Evolutionary conservation across 2,113 vertebrate species (phyloP).

Genomic region (Mesitornis unicolor): DNA sequence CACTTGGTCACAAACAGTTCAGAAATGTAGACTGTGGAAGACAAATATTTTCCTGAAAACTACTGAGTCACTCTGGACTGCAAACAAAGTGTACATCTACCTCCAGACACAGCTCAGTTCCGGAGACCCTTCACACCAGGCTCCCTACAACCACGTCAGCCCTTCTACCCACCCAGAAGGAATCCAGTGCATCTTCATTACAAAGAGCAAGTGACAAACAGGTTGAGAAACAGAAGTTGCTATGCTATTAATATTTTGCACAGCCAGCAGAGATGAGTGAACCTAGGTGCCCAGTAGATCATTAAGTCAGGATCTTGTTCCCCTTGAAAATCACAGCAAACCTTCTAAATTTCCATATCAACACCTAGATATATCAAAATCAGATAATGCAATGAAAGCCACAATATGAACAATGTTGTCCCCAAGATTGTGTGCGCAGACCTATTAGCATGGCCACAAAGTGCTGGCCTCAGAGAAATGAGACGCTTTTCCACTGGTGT

Average conservation of each 20-base stretch:
- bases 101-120: not conserved
- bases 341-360: not conserved
- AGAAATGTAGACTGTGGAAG: not conserved
- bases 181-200: fast-evolving
- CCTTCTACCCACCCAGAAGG: not conserved
- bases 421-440: not conserved
- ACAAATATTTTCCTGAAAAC: not conserved
- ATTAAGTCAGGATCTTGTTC: not conserved
- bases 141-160: not conserved
- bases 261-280: not conserved
- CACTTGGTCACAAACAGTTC: not conserved
- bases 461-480: not conserved
- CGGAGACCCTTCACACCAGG: not conserved
- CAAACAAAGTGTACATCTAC: not conserved
- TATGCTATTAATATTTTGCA: not conserved
- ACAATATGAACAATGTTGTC: not conserved
- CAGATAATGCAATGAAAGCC: not conserved
- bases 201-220: not conserved
- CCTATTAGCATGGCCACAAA: not conserved
- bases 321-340: not conserved
- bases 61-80: not conserved
- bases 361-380: not conserved
- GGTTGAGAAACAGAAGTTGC: not conserved
- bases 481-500: fast-evolving
- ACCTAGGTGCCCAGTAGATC: not conserved